These are phyloP conservation scores for Picus viridis DNA, from an alignment of 2,797 vertebrate species.

Conservation along the genomic window DNA sequence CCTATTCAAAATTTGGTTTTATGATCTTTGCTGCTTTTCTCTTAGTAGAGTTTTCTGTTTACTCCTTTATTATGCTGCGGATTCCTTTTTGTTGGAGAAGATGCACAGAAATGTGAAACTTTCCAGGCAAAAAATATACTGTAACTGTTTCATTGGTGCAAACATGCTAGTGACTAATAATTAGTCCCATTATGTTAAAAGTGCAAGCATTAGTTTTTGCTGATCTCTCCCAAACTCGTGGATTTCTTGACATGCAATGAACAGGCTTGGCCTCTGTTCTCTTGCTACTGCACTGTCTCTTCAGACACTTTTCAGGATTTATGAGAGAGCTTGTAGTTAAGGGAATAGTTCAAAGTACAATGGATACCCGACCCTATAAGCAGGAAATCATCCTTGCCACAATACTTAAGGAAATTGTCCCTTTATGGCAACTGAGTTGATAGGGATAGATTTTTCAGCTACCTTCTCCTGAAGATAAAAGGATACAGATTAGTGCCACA, in stretches of 20 bases:
- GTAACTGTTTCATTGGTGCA: neutral
- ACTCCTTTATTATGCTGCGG: neutral
- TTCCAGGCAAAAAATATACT: neutral
- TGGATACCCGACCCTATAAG: neutral
- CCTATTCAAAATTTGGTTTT: neutral
- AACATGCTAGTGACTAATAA: neutral
- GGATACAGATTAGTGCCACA: rapidly evolving
- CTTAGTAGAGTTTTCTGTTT: neutral
- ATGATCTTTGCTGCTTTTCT: neutral
- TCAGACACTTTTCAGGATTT: neutral
- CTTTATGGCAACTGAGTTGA: neutral
- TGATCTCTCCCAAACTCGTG: neutral
- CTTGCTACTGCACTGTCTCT: neutral
- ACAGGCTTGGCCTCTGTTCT: neutral
- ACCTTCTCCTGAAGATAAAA: neutral
- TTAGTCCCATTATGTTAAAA: neutral
- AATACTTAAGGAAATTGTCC: neutral
- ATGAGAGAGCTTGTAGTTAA: neutral
- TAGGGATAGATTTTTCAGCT: neutral
- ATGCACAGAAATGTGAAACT: neutral
- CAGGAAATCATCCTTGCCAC: neutral
- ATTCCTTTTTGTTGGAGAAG: neutral
- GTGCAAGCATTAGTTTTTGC: neutral
- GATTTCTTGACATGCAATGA: neutral
- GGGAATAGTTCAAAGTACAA: neutral